Evolutionary conservation across 2,888 invertebrate species (phyloP), one percentile per base, ranked within the genome.

Genomic region (Drosophila bunnanda): DNA sequence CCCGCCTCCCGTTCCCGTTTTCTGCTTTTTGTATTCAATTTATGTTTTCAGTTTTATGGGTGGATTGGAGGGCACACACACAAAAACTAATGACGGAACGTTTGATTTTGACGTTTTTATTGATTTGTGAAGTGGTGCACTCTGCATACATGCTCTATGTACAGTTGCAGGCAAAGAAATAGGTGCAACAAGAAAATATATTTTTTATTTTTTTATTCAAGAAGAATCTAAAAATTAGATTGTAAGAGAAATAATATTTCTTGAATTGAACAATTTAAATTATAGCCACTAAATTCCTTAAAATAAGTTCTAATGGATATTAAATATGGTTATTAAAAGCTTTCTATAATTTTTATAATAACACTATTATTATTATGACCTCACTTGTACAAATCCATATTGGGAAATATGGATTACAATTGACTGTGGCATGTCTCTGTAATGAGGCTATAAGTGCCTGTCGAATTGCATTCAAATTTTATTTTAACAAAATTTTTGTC

Each of bases 31-130:
- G 48, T 59, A 73, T 65, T 73, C 72, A 56, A 68, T 68, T 68
- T 68, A 68, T 66, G 68, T n/a, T n/a, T n/a, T n/a, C n/a, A 61
- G 50, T 67, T 68, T 67, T 30, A 50, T 34, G 34, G 20, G 41
- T 41, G 62, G 28, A 25, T 41, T 15, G 56, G 55, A 12, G 34
- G 34, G 34, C 13, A 6, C 20, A 41, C 39, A 39, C 61, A 64
- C 50, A 61, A 70, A 85, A 83, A 71, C 71, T 85, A 85, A 85
- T 82, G 83, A 87, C 67, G 64, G 68, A 77, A 60, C 74, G 78
- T 72, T 82, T 84, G 82, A 48, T 57, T 56, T 55, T 78, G 85
- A 78, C 76, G 43, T 73, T 79, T 87, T 87, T 83, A 83, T 83
- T 82, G 82, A 84, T 82, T 87, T 84, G 55, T 70, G 69, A 73